Conservation (phyloP, 2,888 invertebrate species). For the Girardia tigrina region DNA sequence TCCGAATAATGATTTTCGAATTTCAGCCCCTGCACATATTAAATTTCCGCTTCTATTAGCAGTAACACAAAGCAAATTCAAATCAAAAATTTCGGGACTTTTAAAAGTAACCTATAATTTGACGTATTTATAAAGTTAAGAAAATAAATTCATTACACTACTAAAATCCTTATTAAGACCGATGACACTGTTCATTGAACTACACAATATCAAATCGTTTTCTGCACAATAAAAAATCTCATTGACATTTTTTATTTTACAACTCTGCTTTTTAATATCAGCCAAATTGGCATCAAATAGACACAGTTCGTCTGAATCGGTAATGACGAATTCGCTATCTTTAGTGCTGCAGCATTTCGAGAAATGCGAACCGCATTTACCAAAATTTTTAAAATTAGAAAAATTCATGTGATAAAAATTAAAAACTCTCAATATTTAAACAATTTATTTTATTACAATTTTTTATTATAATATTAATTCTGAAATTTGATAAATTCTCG, state of each 20-base stretch:
- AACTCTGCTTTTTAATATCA: background rate
- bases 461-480: background rate
- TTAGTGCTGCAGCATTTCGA: background rate
- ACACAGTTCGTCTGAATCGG: background rate
- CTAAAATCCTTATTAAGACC: background rate
- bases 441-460: background rate
- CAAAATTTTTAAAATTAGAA: background rate
- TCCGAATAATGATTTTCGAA: background rate
- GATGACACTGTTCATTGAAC: background rate
- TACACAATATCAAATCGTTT: background rate
- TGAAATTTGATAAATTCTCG: background rate
- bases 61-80: background rate
- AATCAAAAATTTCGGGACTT: background rate
- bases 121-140: background rate
- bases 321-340: background rate
- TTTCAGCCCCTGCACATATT: background rate
- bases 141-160: background rate
- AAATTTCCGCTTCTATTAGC: background rate
- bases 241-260: background rate
- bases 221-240: background rate
- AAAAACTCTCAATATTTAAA: background rate
- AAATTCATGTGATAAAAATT: background rate
- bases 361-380: background rate
- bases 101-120: background rate
- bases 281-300: background rate